phyloP scores from a whole-genome alignment of 2,888 invertebrate species.

The Suillia variegata region DNA sequence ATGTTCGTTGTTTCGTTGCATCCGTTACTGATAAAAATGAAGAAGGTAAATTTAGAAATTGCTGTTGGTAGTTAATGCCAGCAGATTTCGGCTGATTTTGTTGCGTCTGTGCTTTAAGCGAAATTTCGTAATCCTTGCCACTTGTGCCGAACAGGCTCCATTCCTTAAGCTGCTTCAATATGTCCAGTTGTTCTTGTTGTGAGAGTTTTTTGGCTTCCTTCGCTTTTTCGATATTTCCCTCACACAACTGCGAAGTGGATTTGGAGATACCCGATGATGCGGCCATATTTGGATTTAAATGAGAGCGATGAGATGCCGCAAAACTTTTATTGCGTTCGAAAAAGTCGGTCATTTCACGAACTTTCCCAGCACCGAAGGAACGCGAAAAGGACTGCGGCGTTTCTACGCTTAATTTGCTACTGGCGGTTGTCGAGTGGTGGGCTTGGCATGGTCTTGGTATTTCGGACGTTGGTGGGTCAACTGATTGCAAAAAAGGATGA shows the following conservation, averaged over 20 bases:
- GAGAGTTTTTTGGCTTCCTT: slow-evolving; percentile 36
- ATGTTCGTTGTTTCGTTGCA: slow-evolving; percentile 36
- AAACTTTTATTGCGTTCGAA: slow-evolving; percentile 62
- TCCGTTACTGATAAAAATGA: slow-evolving; percentile 18
- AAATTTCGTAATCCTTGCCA: slow-evolving; percentile 47
- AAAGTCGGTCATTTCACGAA: slow-evolving; percentile 73
- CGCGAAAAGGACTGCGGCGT: slow-evolving; percentile 29
- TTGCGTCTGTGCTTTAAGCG: slow-evolving; percentile 23
- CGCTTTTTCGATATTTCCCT: slow-evolving; percentile 12
- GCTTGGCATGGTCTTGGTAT: background rate
- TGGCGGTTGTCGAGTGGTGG: no score
- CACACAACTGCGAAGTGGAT: slow-evolving; percentile 46
- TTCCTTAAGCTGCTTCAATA: slow-evolving; percentile 56
- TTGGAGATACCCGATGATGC: slow-evolving; percentile 34
- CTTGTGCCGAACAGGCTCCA: slow-evolving; percentile 58
- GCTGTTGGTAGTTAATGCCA: slow-evolving; percentile 1
- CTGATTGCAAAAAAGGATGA: background rate
- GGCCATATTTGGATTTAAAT: slow-evolving; percentile 17
- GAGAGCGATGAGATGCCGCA: slow-evolving; percentile 6
- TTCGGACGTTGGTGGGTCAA: background rate
- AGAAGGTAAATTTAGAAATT: slow-evolving; percentile 6
- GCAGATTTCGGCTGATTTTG: background rate
- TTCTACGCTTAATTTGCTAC: background rate
- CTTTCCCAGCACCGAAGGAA: slow-evolving; percentile 70
- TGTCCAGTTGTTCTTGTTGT: slow-evolving; percentile 48